These are phyloP conservation scores for Listronotus bonariensis DNA, from an alignment of 1,140 invertebrate species.

Conservation along the genomic window DNA sequence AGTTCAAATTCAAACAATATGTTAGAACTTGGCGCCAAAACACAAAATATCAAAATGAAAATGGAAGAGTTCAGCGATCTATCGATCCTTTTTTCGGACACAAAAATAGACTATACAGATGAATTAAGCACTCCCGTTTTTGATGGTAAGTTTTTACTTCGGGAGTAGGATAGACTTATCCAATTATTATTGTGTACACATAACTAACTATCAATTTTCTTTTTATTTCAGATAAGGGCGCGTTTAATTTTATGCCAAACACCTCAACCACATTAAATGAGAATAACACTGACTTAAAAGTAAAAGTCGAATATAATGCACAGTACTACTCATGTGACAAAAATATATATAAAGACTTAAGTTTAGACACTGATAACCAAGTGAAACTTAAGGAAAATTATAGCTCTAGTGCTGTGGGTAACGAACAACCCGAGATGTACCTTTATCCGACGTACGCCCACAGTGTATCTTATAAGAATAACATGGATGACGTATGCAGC, in stretches of 20 bases:
- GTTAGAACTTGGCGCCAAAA: conserved; percentile 8
- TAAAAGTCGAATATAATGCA: conserved; percentile 32
- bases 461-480: conserved; percentile 5
- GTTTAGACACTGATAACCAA: conserved; percentile 12
- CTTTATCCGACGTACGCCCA: conserved; percentile 20
- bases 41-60: conserved; percentile 39
- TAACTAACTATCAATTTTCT: conserved; percentile 8
- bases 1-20: conserved; percentile 27
- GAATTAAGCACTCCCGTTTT: conserved; percentile 46
- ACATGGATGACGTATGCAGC: conserved; percentile 1
- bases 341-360: conserved; percentile 8
- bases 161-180: too few species aligned
- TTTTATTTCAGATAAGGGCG: conserved; percentile 37
- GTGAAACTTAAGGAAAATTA: conserved; percentile 2
- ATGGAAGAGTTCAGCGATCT: conserved; percentile 50
- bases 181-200: too few species aligned
- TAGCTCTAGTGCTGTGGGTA: conserved; percentile 14
- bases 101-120: conserved; percentile 40
- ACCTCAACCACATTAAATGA: conserved; percentile 19
- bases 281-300: conserved; percentile 24
- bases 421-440: conserved; percentile 17
- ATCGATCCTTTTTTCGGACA: conserved; percentile 29
- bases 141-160: conserved; percentile 34
- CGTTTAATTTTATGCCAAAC: conserved; percentile 26
- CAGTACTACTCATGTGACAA: conserved; percentile 16